Evolutionary conservation across 2,888 invertebrate species (phyloP).

Genomic region (Acleris literana): DNA sequence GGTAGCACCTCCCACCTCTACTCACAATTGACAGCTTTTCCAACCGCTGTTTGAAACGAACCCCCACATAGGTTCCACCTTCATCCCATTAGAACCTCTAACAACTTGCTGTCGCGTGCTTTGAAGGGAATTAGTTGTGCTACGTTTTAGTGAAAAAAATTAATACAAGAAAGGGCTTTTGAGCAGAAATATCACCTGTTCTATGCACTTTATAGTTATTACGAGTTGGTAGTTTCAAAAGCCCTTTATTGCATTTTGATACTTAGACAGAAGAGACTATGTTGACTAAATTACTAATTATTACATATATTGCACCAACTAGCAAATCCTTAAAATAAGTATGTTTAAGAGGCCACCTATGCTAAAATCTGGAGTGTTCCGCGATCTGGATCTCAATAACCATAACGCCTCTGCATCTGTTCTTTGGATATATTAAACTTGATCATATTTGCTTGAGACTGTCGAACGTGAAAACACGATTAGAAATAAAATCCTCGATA

Average conservation of each 20-base stretch:
- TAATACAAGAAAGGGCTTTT: not conserved
- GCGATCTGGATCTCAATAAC: no score
- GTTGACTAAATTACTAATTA: not conserved
- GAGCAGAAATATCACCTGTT: no score
- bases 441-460: no score
- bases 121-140: conserved; percentile 1
- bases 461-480: no score
- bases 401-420: no score
- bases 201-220: not conserved
- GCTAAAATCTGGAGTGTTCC: no score
- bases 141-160: not conserved
- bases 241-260: not conserved
- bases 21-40: not conserved
- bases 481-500: no score
- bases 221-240: not conserved
- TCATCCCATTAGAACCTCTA: not conserved
- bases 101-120: conserved; percentile 1
- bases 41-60: not conserved
- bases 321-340: no score
- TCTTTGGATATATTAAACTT: no score
- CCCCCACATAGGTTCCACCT: not conserved
- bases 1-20: not conserved
- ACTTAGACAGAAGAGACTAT: not conserved
- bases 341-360: no score
- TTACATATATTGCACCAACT: no score